Percentiles rank a stretch among this genome's conserved stretches.
phyloP scores from a whole-genome alignment of 2,797 vertebrate species.

The Acomys russatus region DNA sequence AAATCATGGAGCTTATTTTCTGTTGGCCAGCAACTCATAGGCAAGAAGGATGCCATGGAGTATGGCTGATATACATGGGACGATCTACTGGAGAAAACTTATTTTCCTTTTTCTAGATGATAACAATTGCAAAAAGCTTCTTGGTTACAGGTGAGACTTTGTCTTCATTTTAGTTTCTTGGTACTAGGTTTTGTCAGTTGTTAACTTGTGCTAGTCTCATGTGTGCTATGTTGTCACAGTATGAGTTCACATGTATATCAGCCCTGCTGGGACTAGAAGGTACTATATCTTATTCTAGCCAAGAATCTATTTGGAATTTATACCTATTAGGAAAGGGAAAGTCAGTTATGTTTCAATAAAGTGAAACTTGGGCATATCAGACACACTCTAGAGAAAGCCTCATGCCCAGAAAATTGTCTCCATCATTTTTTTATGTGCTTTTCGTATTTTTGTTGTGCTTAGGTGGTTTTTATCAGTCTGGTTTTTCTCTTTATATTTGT shows the following conservation, averaged over 20 bases:
- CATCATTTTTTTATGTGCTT: background rate
- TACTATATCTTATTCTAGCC: background rate
- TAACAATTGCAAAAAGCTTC: background rate
- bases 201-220: background rate
- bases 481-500: background rate
- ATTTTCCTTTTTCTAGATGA: background rate
- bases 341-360: background rate
- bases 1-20: background rate
- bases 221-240: background rate
- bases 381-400: background rate
- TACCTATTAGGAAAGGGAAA: background rate
- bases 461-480: background rate
- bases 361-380: background rate
- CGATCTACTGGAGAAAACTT: background rate
- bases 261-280: background rate
- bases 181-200: background rate
- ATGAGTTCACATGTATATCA: background rate
- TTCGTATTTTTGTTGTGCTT: background rate
- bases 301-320: background rate
- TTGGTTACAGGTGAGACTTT: background rate
- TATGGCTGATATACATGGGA: background rate
- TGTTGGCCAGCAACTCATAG: background rate
- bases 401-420: background rate
- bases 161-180: background rate
- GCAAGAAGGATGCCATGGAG: background rate